Percentiles rank a stretch among this genome's conserved stretches.
Conservation (phyloP, 2,113 vertebrate genomes). For the Cebidichthys violaceus region DNA sequence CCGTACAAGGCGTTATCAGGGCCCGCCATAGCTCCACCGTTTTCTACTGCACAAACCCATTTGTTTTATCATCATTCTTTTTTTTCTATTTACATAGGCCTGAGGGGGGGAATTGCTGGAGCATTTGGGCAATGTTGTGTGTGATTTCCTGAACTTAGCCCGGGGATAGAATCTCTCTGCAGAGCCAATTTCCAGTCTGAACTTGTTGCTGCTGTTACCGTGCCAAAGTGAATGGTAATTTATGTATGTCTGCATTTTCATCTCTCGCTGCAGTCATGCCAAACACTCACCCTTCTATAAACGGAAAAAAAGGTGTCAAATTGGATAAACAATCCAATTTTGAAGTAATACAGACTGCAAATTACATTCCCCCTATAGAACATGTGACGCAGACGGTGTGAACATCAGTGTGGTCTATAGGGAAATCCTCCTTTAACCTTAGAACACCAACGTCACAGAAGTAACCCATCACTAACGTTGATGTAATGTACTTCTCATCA, state of each 20-base stretch:
- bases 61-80: conserved; percentile 68
- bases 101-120: conserved; percentile 30
- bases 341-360: neutral
- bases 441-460: no score
- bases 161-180: conserved; percentile 56
- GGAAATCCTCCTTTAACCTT: neutral
- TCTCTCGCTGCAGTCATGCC: conserved; percentile 25
- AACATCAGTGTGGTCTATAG: neutral
- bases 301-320: conserved; percentile 28
- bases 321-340: conserved; percentile 30
- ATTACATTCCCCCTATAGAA: neutral
- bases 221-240: conserved; percentile 61
- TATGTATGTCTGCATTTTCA: conserved; percentile 56
- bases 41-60: conserved; percentile 44
- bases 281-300: neutral
- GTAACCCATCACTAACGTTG: no score
- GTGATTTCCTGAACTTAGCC: conserved; percentile 62
- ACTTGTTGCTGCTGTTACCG: conserved; percentile 47
- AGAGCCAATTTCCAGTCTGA: conserved; percentile 56
- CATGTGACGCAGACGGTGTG: neutral
- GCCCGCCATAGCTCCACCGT: conserved; percentile 24
- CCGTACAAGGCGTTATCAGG: conserved; percentile 20
- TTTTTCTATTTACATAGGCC: conserved; percentile 53
- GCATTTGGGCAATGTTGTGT: conserved; percentile 62
- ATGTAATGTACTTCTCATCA: no score